phyloP scores from a whole-genome alignment of 2,113 vertebrate genomes.

The Ibidorhyncha struthersii region DNA sequence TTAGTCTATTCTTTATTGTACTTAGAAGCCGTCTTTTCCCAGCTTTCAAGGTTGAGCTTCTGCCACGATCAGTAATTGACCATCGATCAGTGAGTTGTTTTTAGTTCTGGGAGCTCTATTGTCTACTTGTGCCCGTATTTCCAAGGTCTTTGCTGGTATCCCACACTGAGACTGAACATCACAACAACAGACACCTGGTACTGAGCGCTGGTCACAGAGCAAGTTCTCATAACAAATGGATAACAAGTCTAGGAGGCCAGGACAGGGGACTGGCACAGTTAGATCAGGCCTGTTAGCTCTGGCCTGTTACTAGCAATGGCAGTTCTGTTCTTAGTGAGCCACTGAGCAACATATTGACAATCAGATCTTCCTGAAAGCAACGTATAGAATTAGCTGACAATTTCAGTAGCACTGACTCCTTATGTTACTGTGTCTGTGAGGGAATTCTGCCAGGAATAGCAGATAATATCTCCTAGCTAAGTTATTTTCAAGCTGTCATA shows the following conservation, averaged over 20 bases:
- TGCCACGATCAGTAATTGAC: neutral
- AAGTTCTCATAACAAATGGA: neutral
- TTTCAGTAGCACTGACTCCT: neutral
- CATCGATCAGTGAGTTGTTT: neutral
- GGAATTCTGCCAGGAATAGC: neutral
- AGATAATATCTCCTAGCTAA: neutral
- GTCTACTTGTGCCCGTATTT: neutral
- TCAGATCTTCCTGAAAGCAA: neutral
- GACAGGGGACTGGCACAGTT: neutral
- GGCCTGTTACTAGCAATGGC: neutral
- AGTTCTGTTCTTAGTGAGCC: neutral
- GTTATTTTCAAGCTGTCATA: neutral
- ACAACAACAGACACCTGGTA: neutral
- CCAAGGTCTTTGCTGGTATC: slow-evolving; percentile 1
- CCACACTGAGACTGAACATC: neutral
- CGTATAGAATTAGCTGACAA: neutral
- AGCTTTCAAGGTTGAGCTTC: neutral
- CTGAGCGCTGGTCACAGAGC: neutral
- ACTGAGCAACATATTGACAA: neutral
- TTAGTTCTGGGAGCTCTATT: neutral
- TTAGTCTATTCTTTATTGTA: neutral
- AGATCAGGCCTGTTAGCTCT: neutral
- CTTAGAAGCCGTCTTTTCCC: neutral
- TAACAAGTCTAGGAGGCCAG: neutral
- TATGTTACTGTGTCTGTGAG: neutral